A percentile compares a stretch with the other conserved stretches of the same genome.
These are phyloP conservation scores for Spicauda simplicius DNA, from an alignment of 2,888 invertebrate genomes.

Conservation along the genomic window DNA sequence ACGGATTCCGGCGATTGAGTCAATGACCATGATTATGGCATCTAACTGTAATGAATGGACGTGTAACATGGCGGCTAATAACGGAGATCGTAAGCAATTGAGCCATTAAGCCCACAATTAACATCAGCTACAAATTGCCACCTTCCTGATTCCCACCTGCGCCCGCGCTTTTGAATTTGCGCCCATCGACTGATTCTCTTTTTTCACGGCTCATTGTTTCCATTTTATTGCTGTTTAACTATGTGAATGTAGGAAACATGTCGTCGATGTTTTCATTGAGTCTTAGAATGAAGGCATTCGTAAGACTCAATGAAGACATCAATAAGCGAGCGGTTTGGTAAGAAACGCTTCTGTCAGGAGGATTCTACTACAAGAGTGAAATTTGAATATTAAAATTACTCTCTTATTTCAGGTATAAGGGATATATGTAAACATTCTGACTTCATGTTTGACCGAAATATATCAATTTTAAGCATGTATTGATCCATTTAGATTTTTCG, in stretches of 20 bases:
- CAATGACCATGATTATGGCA: conserved; percentile 9
- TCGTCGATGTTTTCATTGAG: background rate
- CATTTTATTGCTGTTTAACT: background rate
- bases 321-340: too few relatives aligned
- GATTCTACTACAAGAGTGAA: too few relatives aligned
- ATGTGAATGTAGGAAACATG: background rate
- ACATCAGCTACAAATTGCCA: conserved; percentile 44
- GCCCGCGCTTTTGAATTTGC: conserved; percentile 23
- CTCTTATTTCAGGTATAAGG: too few relatives aligned
- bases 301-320: background rate
- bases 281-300: too few relatives aligned
- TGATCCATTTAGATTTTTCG: background rate
- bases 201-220: conserved; percentile 14
- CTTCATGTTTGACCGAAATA: too few relatives aligned
- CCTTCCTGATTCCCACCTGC: conserved; percentile 44
- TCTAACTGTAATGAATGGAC: conserved; percentile 28
- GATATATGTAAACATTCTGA: too few relatives aligned
- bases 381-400: too few relatives aligned
- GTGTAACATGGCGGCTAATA: conserved; percentile 39
- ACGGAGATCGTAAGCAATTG: conserved; percentile 50
- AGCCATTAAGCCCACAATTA: conserved; percentile 45
- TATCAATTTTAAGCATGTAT: background rate
- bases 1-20: conserved; percentile 8
- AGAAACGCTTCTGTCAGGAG: background rate
- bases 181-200: conserved; percentile 11